These are phyloP conservation scores for Rhinatrema bivittatum DNA, from an alignment of 2,797 vertebrate genomes.

Conservation along the genomic window DNA sequence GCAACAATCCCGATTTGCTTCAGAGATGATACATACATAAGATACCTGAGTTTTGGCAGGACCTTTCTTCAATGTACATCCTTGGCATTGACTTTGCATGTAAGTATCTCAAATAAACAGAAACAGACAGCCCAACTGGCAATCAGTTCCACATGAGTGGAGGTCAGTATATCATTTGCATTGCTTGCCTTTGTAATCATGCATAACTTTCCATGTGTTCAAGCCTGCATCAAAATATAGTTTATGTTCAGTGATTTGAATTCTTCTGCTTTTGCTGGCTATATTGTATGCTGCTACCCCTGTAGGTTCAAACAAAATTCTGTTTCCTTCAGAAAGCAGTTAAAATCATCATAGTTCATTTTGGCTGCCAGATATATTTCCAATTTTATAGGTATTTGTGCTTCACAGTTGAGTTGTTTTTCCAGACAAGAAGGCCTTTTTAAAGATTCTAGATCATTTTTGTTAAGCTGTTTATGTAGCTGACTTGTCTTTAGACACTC, in stretches of 20 bases:
- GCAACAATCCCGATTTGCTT: constrained; percentile 11
- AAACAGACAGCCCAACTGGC: constrained; percentile 16
- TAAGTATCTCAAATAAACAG: constrained; percentile 20
- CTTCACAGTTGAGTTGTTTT: too few relatives aligned
- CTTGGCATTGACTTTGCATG: constrained; percentile 14
- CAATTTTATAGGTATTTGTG: too few relatives aligned
- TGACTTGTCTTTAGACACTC: too few relatives aligned
- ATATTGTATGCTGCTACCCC: neutral
- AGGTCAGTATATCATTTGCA: constrained; percentile 23
- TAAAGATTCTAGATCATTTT: too few relatives aligned
- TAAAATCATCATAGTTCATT: too few relatives aligned
- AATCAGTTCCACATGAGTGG: constrained; percentile 20
- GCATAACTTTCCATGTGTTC: constrained; percentile 4
- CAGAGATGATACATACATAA: constrained; percentile 13
- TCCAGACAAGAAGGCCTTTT: too few relatives aligned
- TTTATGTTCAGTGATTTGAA: constrained; percentile 13
- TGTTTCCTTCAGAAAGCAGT: too few relatives aligned
- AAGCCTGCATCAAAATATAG: constrained; percentile 7
- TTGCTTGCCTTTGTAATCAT: constrained; percentile 22
- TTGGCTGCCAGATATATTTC: too few relatives aligned
- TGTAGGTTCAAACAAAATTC: neutral
- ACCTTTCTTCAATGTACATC: constrained; percentile 19
- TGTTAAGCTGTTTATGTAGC: too few relatives aligned
- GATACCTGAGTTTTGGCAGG: constrained; percentile 13
- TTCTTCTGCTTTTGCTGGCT: constrained; percentile 1